Percentiles rank a stretch among this genome's conserved stretches.
Conservation (phyloP, 1,140 invertebrate species). For the Nomia melanderi region DNA sequence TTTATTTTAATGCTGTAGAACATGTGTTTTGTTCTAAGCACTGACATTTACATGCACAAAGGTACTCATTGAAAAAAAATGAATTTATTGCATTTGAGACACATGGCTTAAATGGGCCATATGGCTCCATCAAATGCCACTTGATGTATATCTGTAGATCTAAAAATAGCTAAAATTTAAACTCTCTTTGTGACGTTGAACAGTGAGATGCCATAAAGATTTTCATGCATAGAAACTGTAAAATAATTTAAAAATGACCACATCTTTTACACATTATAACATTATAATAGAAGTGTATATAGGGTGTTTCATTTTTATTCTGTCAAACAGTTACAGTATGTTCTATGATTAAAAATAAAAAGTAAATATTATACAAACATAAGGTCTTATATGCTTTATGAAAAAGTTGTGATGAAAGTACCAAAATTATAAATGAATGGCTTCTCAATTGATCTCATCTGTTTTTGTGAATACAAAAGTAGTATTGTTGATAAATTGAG, state of each 20-base stretch:
- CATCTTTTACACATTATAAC: not conserved
- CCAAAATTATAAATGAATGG: too few species aligned
- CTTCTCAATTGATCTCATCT: too few species aligned
- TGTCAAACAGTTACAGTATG: too few species aligned
- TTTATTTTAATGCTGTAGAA: not conserved
- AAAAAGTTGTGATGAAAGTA: too few species aligned
- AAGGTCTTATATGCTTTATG: too few species aligned
- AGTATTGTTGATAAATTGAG: too few species aligned
- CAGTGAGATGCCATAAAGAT: constrained; percentile 4
- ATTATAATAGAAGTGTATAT: constrained; percentile 6
- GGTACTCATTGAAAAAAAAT: not conserved
- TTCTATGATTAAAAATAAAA: too few species aligned
- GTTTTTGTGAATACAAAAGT: too few species aligned
- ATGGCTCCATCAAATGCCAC: constrained; percentile 53
- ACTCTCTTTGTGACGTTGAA: not conserved
- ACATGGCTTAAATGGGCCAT: constrained; percentile 62
- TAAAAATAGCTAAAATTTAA: constrained; percentile 58
- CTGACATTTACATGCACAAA: not conserved
- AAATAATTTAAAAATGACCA: not conserved
- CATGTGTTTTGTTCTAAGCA: not conserved
- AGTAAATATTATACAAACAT: too few species aligned
- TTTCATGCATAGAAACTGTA: not conserved
- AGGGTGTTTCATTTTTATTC: too few species aligned
- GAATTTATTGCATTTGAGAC: constrained; percentile 28
- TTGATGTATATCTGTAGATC: constrained; percentile 53